phyloP scores from a whole-genome alignment of 2,113 vertebrate genomes.

The Pungitius pungitius region DNA sequence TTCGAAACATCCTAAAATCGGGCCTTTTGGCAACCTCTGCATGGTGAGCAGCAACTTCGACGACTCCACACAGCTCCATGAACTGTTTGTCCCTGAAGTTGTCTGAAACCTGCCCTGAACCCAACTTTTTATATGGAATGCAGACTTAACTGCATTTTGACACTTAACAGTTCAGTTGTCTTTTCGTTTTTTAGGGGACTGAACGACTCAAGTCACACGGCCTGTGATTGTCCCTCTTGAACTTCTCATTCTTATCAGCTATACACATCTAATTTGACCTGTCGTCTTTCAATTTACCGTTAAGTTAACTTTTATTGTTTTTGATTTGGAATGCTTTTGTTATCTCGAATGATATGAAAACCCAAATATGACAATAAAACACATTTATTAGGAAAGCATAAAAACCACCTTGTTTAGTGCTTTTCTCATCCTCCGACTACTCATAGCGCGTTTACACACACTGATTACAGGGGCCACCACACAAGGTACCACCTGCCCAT shows the following conservation, averaged over 20 bases:
- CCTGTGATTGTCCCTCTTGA: background rate
- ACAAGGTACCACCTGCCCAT: too few species aligned
- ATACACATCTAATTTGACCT: background rate
- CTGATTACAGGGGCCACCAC: too few species aligned
- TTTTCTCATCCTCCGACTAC: background rate
- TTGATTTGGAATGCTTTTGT: background rate
- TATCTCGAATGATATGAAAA: background rate
- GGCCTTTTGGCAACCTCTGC: background rate
- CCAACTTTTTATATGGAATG: background rate
- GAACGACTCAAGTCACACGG: background rate
- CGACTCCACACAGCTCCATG: background rate
- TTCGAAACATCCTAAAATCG: conserved; percentile 5
- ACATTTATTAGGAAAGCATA: background rate
- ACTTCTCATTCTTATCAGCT: background rate
- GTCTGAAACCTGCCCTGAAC: background rate
- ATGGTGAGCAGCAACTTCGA: background rate
- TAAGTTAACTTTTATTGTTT: background rate
- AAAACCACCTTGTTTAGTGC: too few species aligned
- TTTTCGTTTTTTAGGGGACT: background rate
- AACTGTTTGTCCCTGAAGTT: background rate
- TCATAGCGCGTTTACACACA: background rate
- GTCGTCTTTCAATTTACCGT: background rate
- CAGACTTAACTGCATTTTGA: background rate
- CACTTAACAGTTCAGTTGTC: background rate
- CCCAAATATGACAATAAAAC: background rate